Evolutionary conservation across 2,888 invertebrate species (phyloP).

Genomic region (Temnothorax unifasciatus): DNA sequence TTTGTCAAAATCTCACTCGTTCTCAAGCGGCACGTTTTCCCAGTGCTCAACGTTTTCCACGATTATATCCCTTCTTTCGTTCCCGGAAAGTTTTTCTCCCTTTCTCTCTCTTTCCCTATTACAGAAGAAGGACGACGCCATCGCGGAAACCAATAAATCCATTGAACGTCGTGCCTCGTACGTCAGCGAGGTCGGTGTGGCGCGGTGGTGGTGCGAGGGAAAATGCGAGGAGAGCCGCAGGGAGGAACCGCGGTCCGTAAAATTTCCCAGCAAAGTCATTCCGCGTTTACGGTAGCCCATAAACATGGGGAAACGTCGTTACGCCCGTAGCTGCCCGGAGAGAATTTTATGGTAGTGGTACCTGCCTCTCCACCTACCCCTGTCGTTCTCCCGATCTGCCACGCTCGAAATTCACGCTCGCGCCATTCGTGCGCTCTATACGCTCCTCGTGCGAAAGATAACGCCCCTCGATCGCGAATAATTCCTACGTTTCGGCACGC

Average conservation of each 20-base stretch:
- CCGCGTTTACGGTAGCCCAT: constrained; percentile 66
- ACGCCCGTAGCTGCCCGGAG: constrained; percentile 38
- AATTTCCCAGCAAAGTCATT: constrained; percentile 67
- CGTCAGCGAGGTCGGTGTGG: constrained; percentile 3
- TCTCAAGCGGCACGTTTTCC: background rate
- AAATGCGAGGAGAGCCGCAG: constrained; percentile 52
- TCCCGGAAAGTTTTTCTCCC: background rate
- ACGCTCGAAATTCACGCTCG: constrained; percentile 31
- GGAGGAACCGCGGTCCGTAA: constrained; percentile 62
- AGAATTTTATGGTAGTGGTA: constrained; percentile 56
- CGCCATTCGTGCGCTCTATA: background rate
- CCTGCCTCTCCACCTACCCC: constrained; percentile 37
- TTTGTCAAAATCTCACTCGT: constrained; percentile 19
- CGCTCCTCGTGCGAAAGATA: constrained; percentile 12
- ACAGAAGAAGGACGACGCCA: constrained; percentile 29
- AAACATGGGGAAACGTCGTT: constrained; percentile 62
- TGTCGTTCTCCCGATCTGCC: constrained; percentile 27
- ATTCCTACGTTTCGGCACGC: constrained; percentile 12
- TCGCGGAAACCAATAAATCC: constrained; percentile 63
- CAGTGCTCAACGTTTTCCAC: constrained; percentile 1
- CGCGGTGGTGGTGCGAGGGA: constrained; percentile 1
- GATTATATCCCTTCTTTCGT: constrained; percentile 16
- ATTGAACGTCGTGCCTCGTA: constrained; percentile 44
- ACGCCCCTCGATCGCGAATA: constrained; percentile 24
- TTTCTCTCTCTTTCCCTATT: background rate